phyloP scores from a whole-genome alignment of 2,797 vertebrate genomes.

The Chiropotes sagulatus region DNA sequence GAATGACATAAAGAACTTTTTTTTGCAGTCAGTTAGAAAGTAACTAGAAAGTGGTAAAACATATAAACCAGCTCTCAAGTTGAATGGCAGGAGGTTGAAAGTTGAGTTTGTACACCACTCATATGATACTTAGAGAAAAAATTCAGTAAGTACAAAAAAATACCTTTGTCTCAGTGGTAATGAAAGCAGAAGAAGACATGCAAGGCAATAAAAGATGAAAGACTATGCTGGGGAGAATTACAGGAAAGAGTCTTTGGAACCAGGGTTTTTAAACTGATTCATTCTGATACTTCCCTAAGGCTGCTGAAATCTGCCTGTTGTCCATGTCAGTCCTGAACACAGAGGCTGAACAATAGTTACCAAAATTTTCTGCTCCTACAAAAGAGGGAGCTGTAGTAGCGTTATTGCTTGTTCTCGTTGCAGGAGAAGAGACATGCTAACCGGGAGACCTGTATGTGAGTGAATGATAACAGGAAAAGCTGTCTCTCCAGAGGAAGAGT shows the following conservation, averaged over 20 bases:
- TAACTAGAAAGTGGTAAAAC: slow-evolving; percentile 62
- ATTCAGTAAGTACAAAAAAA: not conserved
- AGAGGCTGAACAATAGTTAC: not conserved
- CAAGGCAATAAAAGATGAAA: slow-evolving; percentile 33
- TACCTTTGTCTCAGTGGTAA: slow-evolving; percentile 48
- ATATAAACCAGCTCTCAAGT: slow-evolving; percentile 51
- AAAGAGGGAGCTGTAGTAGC: not conserved
- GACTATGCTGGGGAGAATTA: not conserved
- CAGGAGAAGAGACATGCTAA: not conserved
- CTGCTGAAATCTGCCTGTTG: not conserved
- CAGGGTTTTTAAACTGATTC: not conserved
- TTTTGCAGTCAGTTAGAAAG: slow-evolving; percentile 51
- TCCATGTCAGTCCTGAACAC: not conserved
- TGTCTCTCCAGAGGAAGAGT: not conserved
- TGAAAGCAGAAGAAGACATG: not conserved
- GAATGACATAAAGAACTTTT: slow-evolving; percentile 56
- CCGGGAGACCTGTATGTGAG: not conserved
- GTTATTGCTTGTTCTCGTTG: not conserved
- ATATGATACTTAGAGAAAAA: not conserved
- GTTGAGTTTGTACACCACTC: not conserved
- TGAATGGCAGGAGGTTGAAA: slow-evolving; percentile 56
- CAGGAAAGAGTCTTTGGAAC: not conserved
- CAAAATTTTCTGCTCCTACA: not conserved
- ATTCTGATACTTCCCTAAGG: not conserved
- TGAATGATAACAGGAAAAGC: not conserved